Conservation (phyloP, 2,888 invertebrate species). For the Pegoplata infirma region DNA sequence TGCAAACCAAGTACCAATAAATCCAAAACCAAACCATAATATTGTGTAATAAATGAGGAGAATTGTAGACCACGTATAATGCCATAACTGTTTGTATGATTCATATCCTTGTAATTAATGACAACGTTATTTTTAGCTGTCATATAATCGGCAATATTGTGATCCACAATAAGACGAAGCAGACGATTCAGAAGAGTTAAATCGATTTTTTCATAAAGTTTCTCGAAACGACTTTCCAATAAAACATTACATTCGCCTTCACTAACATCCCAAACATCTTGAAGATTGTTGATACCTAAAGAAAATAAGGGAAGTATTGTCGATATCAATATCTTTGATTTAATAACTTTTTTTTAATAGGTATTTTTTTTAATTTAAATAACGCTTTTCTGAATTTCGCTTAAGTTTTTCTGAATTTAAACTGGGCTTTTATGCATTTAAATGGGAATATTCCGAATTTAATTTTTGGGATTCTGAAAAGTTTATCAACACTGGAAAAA, state of each 20-base stretch:
- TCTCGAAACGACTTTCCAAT: slow-evolving; percentile 97
- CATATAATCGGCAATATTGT: slow-evolving; percentile 99
- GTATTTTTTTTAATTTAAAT: no score
- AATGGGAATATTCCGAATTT: no score
- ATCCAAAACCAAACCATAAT: slow-evolving; percentile 98
- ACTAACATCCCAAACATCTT: slow-evolving; percentile 99
- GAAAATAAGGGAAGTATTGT: no score
- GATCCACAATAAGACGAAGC: slow-evolving; percentile 97
- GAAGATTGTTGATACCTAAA: slow-evolving; percentile 93
- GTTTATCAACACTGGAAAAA: no score
- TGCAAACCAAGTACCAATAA: slow-evolving; percentile 97
- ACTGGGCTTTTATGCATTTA: no score
- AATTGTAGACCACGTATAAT: slow-evolving; percentile 99
- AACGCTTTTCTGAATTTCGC: no score
- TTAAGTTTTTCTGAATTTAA: no score
- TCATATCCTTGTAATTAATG: slow-evolving; percentile 99
- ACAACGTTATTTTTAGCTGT: slow-evolving; percentile 99
- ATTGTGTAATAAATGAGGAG: slow-evolving; percentile 99
- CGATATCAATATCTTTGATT: no score
- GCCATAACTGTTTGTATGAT: slow-evolving; percentile 99
- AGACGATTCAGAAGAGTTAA: slow-evolving; percentile 97
- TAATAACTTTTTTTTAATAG: no score
- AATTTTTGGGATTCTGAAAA: no score
- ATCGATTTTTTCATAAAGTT: slow-evolving; percentile 99
- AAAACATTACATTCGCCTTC: slow-evolving; percentile 99